Evolutionary conservation across 2,888 invertebrate genomes (phyloP), one percentile per base, ranked within the genome.

Genomic region (Ecdyonurus torrentis): DNA sequence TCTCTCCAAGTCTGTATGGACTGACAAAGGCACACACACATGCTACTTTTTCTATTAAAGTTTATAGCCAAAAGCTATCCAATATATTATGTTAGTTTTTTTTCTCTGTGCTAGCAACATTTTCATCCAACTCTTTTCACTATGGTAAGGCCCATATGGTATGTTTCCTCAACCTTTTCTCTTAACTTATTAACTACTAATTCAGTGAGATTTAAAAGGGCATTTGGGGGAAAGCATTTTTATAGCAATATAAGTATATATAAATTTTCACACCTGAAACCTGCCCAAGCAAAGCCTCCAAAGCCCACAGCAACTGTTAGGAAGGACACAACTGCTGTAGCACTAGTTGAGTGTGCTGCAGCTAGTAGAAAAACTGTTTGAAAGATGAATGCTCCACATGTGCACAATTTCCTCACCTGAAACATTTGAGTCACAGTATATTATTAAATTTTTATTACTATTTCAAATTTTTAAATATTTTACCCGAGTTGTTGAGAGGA

Each of bases 301-400:
- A 79, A 70, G 1, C 80, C 80, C 23, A 80, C 78, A 55, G 79
- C 78, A n/a, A 79, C 69, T 2, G 78, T 77, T 55, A 81, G 70
- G 64, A 73, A 77, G 2, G 74, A 70, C 22, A 80, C 71, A 52
- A 75, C 71, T 20, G 70, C 67, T 5, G 71, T 69, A 1, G 75
- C 69, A 7, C 72, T 72, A 66, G 70, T 69, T 1, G 74, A 70
- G 65, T 76, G 74, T 2, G 79, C 78, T 7, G 78, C 76, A 2
- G 74, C 71, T 1, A 78, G 66, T 70, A 80, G 75, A 68, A 79
- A 79, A 19, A 78, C 65, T 1, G 78, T 73, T 70, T 80, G 79
- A 61, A 72, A 71, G 5, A 75, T 65, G 68, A 80, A 80, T 1
- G 79, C 80, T 66, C 74, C 72, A 69, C 77, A 77, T 62, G 77